Base-by-base conservation (phyloP, 2,113 vertebrate species). In the Lamprologus ornatipinnis region DNA sequence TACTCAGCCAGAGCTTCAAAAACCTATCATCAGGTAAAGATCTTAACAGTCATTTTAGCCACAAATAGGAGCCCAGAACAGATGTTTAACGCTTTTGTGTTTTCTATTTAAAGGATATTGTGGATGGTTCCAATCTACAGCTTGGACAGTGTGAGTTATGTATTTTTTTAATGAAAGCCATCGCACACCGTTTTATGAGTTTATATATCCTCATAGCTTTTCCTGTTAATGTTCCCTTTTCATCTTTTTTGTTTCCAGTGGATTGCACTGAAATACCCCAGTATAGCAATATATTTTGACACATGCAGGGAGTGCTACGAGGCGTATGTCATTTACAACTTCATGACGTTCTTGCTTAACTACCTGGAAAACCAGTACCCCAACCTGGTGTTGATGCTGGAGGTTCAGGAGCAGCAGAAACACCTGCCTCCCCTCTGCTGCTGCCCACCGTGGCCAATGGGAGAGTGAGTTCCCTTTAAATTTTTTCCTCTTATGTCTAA, bases 121-220 rank as follows among this genome's bases (percentile, higher is more conserved):
- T 99, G 98, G 98, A 99, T 99, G 98, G 99, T 99, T 85, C 99
- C 99, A 13, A 99, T 99, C 94, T 99, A 99, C 96, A 99, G 98
- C 93, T 96, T 99, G 95, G 98, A 99, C 94, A 99, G 98, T 92
- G 98, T 99, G 96, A 99, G 98, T 98, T 92, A 80, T 85, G 21
- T 23, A 26, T 86, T 40, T 37, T 40, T 40, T 6, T 31, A 31
- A 65, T 40, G 19, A 23, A 33, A 73, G 12, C n/a, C 7, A 31
- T 13, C 19, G 2, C 17, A n/a, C 42, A 40, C 9, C 13, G 0
- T 17, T 78, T 78, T 78, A 49, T 78, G 23, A 31, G 42, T 78
- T 47, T 49, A 49, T 11, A 51, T 42, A 26, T 31, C 21, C 2
- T 81, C 54, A 31, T 78, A 8, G 17, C 23, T 45, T 81, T 81